A percentile compares a stretch with the other conserved stretches of the same genome.
Conservation (phyloP, 2,888 invertebrate species). For the Lysandra coridon region DNA sequence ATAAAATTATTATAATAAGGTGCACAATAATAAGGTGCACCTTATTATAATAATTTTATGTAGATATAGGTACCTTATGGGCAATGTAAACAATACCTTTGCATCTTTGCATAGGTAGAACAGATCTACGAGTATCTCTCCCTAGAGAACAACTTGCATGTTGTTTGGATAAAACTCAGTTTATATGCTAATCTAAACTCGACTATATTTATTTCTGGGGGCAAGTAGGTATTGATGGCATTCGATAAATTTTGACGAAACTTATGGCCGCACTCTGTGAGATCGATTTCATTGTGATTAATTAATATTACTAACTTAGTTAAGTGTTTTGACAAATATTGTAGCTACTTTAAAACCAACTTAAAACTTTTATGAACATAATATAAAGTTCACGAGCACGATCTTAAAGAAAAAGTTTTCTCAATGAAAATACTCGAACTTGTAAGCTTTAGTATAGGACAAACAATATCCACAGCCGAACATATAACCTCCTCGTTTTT, state of each 20-base stretch:
- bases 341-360: not conserved
- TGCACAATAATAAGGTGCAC: too few species aligned
- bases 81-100: not conserved
- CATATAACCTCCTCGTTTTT: too few species aligned
- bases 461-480: too few species aligned
- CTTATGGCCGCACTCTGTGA: too few species aligned
- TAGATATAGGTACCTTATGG: too few species aligned
- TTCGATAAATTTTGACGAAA: not conserved
- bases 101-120: not conserved
- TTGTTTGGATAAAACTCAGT: not conserved
- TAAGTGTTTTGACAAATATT: too few species aligned
- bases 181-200: conserved; percentile 4
- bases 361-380: not conserved
- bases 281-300: too few species aligned
- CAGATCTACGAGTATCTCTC: not conserved
- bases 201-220: not conserved
- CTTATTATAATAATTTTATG: too few species aligned
- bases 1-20: not conserved
- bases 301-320: too few species aligned
- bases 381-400: not conserved
- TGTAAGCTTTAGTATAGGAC: not conserved
- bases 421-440: not conserved
- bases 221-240: not conserved
- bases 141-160: not conserved
- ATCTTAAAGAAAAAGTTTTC: not conserved